Conservation (phyloP, 2,797 vertebrate genomes). For the Amniataba percoides region DNA sequence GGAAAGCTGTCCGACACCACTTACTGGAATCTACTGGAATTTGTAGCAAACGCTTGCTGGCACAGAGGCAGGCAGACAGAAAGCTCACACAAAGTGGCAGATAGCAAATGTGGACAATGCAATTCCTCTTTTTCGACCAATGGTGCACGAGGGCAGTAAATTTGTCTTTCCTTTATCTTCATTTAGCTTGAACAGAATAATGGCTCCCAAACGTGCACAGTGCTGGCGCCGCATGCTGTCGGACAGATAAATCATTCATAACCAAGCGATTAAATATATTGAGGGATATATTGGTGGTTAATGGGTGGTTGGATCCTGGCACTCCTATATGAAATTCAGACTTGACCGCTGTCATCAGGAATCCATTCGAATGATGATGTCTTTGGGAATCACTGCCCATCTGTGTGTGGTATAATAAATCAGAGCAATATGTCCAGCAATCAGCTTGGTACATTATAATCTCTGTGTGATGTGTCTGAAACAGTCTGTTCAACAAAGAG, state of each 20-base stretch:
- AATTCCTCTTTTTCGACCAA: conserved; percentile 63
- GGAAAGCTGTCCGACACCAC: conserved; percentile 80
- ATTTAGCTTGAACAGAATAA: conserved; percentile 76
- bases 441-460: conserved; percentile 31
- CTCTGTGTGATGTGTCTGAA: conserved; percentile 28
- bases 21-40: conserved; percentile 83
- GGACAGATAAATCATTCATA: conserved; percentile 80
- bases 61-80: conserved; percentile 55
- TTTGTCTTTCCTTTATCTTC: conserved; percentile 74
- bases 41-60: conserved; percentile 71
- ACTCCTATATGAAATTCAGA: conserved; percentile 67
- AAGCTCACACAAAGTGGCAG: conserved; percentile 67
- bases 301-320: conserved; percentile 78
- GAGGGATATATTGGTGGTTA: conserved; percentile 80
- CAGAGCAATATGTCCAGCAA: conserved; percentile 67
- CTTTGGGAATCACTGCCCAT: conserved; percentile 66
- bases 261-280: conserved; percentile 79
- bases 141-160: conserved; percentile 73
- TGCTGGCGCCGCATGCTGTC: conserved; percentile 76
- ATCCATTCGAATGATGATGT: conserved; percentile 67
- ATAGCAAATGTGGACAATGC: conserved; percentile 71
- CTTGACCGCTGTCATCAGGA: conserved; percentile 77
- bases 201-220: conserved; percentile 72
- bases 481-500: neutral
- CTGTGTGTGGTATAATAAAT: conserved; percentile 66